Percentiles rank a stretch among this genome's conserved stretches.
Conservation (phyloP, 2,888 invertebrate species). For the Liodrosophila aerea region DNA sequence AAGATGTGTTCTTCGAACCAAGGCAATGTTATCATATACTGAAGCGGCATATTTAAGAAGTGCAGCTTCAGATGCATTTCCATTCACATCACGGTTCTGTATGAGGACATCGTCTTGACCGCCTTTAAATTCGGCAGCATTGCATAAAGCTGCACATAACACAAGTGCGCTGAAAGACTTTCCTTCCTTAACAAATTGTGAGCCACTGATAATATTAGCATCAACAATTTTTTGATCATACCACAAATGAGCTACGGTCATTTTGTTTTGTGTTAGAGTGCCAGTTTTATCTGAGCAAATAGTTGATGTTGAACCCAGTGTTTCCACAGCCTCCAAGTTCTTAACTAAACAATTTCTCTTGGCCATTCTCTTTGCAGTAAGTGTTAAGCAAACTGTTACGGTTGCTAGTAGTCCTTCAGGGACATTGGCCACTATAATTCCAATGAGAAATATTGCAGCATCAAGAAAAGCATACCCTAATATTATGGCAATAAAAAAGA, state of each 20-base stretch:
- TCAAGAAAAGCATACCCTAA: conserved; percentile 99
- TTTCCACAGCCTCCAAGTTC: conserved; percentile 99
- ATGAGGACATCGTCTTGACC: conserved; percentile 96
- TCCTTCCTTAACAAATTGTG: no score
- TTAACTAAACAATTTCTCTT: conserved; percentile 99
- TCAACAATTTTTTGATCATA: conserved; percentile 99
- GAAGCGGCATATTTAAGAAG: no score
- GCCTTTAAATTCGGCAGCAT: conserved; percentile 98
- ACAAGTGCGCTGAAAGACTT: no score
- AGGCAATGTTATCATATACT: conserved; percentile 95
- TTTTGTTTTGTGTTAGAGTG: conserved; percentile 98
- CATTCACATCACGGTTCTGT: conserved; percentile 96
- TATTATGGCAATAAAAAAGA: conserved; percentile 98
- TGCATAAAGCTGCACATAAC: conserved; percentile 98
- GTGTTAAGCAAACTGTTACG: conserved; percentile 98
- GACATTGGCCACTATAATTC: conserved; percentile 99
- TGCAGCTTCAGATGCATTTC: conserved; percentile 97
- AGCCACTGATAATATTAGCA: conserved; percentile 98
- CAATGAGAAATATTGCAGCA: conserved; percentile 99
- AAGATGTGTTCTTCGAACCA: conserved; percentile 93
- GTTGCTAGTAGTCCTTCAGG: conserved; percentile 99
- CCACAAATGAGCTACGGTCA: conserved; percentile 99
- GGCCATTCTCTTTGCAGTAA: conserved; percentile 99
- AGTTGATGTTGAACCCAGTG: conserved; percentile 98
- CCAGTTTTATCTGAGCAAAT: conserved; percentile 99